Base-by-base conservation (phyloP, 2,888 invertebrate species). In the Tenodera sinensis region DNA sequence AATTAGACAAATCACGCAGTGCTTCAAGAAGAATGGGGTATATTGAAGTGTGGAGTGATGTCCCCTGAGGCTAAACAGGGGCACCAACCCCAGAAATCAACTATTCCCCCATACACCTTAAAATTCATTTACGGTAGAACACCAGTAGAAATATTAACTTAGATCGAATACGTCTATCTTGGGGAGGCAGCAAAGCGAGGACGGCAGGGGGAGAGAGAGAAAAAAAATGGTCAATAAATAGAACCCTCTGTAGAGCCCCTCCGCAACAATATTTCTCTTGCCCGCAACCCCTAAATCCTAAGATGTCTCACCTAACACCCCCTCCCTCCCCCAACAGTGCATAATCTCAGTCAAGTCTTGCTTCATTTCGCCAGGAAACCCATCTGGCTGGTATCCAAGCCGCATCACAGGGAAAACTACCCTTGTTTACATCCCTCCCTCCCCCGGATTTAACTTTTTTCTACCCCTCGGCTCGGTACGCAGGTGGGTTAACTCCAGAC, bases 141-240 rank as follows among this genome's bases (percentile, higher is more conserved):
- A 71, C 20, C 25, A 71, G 54, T 71, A 71, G 25, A 20, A 71
- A 71, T 71, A 71, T 71, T 71, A 71, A 71, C 54, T 71, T 71
- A 71, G 54, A 25, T 20, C 15, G 20, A 71, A 15, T 20, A 25
- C 54, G 54, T 71, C 54, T 20, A 71, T 71, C 54, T 71, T 71
- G 20, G 20, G 20, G 54, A 71, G 54, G 20, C 6, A 71, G 54
- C 15, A 71, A 71, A 71, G 54, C 25, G 54, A 71, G 25, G 20
- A 25, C 54, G 4, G 54, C 20, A 20, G 42, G 12, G 83, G 85
- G 82, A 84, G 83, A 47, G 83, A 47, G 87, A 34, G n/a, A 28
- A 85, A 87, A 89, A 89, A 85, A 86, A 89, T 89, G 89, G 89
- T 88, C 90, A 90, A 89, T 89, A 90, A 89, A 87, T 88, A 90